These are phyloP conservation scores for Athene cunicularia DNA, from an alignment of 2,113 vertebrate species.

Conservation along the genomic window DNA sequence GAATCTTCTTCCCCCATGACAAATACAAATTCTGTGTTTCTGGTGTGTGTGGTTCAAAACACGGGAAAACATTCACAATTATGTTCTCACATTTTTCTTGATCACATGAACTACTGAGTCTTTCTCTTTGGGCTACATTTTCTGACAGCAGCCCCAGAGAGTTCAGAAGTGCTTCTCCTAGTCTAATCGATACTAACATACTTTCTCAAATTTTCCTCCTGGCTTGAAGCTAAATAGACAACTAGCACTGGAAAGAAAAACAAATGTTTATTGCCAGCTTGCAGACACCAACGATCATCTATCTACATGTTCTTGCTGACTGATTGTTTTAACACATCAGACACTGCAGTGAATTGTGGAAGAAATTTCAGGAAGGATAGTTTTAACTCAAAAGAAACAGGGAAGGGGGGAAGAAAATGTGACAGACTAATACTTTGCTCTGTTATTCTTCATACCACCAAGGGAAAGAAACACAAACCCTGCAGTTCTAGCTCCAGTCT, in stretches of 20 bases:
- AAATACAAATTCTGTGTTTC: background rate
- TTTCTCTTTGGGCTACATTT: background rate
- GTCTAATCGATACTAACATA: background rate
- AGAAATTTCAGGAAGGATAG: background rate
- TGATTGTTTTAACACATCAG: background rate
- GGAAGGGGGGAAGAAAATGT: background rate
- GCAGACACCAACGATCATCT: background rate
- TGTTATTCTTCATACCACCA: background rate
- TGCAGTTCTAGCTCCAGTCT: background rate
- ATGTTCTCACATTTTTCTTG: background rate
- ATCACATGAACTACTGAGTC: background rate
- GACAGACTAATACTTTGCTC: background rate
- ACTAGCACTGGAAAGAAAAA: background rate
- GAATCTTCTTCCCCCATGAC: background rate
- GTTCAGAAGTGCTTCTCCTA: background rate
- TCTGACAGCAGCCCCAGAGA: background rate
- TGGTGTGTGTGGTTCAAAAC: background rate
- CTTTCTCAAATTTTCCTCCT: background rate
- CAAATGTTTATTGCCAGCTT: background rate
- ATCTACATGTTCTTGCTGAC: background rate
- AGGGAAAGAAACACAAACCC: slow-evolving; percentile 15
- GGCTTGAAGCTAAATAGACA: background rate
- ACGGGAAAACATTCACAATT: background rate
- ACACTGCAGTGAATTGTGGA: background rate
- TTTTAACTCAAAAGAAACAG: background rate